These are phyloP conservation scores for Epinotia brunnichana DNA, from an alignment of 2,888 invertebrate genomes.

Conservation along the genomic window DNA sequence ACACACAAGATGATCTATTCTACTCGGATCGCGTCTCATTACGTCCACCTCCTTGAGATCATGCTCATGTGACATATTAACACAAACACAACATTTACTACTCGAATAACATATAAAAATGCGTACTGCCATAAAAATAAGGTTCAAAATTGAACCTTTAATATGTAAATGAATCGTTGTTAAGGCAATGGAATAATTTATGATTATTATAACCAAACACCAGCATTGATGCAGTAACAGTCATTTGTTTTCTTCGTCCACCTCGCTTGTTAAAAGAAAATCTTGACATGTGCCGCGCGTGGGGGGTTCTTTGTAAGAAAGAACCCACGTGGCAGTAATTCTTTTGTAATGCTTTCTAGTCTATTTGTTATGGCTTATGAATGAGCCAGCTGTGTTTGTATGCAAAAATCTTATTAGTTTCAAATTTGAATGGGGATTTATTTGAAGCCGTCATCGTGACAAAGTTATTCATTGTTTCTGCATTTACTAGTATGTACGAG, in stretches of 20 bases:
- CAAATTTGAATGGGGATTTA: slow-evolving; percentile 31
- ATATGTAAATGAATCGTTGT: slow-evolving; percentile 45
- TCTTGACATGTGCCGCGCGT: slow-evolving; percentile 65
- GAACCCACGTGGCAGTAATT: slow-evolving; percentile 65
- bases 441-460: slow-evolving; percentile 45
- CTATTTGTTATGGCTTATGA: slow-evolving; percentile 57
- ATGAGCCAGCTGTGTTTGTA: slow-evolving; percentile 58
- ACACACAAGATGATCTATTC: slow-evolving; percentile 59
- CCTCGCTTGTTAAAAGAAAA: slow-evolving; percentile 69
- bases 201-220: slow-evolving; percentile 66
- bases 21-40: slow-evolving; percentile 61
- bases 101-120: slow-evolving; percentile 3
- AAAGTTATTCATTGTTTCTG: slow-evolving; percentile 19
- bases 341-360: slow-evolving; percentile 70
- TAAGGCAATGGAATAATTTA: slow-evolving; percentile 59
- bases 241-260: slow-evolving; percentile 69
- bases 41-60: slow-evolving; percentile 52
- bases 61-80: slow-evolving; percentile 52
- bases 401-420: slow-evolving; percentile 66
- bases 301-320: slow-evolving; percentile 67
- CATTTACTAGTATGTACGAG: slow-evolving; percentile 7
- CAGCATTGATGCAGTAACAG: slow-evolving; percentile 61
- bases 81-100: slow-evolving; percentile 42
- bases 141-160: slow-evolving; percentile 40
- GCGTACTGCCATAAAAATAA: slow-evolving; percentile 12